A percentile compares a stretch with the other conserved stretches of the same genome.
Evolutionary conservation across 2,797 vertebrate species (phyloP).

Genomic region (Rhincodon typus): DNA sequence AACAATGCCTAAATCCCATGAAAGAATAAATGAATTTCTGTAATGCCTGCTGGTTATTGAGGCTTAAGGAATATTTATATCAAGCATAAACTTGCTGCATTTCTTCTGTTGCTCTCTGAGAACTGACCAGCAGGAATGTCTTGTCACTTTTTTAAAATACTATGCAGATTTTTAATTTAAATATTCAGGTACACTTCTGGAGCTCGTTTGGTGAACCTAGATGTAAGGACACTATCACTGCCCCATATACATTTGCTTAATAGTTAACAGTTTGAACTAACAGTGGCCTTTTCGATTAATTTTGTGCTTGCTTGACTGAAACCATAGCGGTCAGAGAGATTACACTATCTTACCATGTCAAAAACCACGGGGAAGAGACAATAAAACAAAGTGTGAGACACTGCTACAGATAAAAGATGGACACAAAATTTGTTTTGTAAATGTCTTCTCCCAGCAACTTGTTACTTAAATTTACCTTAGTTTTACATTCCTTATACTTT

Average conservation of each 20-base stretch:
- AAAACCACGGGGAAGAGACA: background rate
- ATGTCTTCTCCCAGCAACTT: too few relatives aligned
- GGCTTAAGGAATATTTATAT: too few relatives aligned
- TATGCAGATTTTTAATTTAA: too few relatives aligned
- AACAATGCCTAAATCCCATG: background rate
- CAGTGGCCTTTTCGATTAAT: background rate
- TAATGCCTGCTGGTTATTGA: too few relatives aligned
- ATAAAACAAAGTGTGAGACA: background rate
- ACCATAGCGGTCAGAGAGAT: background rate
- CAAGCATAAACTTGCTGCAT: background rate
- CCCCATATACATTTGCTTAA: background rate
- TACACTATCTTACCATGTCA: background rate
- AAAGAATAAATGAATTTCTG: background rate
- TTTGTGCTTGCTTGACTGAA: background rate
- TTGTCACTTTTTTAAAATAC: too few relatives aligned
- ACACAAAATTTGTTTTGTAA: background rate
- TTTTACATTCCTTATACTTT: background rate
- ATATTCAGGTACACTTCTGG: too few relatives aligned
- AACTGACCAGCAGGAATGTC: background rate
- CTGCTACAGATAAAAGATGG: background rate
- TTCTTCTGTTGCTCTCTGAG: background rate
- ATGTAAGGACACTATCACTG: too few relatives aligned
- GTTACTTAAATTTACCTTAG: background rate
- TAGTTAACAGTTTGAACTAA: background rate
- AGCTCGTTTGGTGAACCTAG: too few relatives aligned